Conservation (phyloP, 2,888 invertebrate genomes). For the Camponotus fellah region DNA sequence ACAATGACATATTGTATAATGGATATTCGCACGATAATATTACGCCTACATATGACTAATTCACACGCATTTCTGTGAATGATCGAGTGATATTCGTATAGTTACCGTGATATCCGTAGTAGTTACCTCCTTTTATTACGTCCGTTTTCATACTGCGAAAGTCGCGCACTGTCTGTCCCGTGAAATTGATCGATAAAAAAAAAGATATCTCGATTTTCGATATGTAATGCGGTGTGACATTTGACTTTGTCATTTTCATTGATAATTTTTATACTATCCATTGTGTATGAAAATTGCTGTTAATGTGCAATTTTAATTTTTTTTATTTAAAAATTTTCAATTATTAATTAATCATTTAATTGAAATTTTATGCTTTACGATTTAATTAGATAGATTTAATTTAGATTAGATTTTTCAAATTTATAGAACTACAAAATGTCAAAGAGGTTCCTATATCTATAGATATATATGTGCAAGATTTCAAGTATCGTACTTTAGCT, state of each 20-base stretch:
- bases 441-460: background rate
- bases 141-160: constrained; percentile 8
- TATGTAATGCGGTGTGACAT: background rate
- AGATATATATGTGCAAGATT: background rate
- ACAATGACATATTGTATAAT: constrained; percentile 11
- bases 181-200: constrained; percentile 36
- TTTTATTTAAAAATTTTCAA: background rate
- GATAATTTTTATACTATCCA: background rate
- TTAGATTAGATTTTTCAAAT: background rate
- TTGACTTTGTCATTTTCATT: background rate
- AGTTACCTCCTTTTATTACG: constrained; percentile 1
- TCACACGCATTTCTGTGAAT: constrained; percentile 17
- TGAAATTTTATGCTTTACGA: background rate
- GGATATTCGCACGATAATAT: constrained; percentile 10
- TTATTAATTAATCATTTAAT: constrained; percentile 11
- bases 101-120: background rate
- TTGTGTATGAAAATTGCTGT: background rate
- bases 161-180: background rate
- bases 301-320: constrained; percentile 1
- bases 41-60: constrained; percentile 18
- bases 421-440: background rate
- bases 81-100: constrained; percentile 40
- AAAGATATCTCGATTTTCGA: background rate
- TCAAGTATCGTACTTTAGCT: background rate
- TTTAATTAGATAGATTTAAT: background rate